Conservation (phyloP, 2,113 vertebrate genomes). For the Sminthopsis crassicaudata region DNA sequence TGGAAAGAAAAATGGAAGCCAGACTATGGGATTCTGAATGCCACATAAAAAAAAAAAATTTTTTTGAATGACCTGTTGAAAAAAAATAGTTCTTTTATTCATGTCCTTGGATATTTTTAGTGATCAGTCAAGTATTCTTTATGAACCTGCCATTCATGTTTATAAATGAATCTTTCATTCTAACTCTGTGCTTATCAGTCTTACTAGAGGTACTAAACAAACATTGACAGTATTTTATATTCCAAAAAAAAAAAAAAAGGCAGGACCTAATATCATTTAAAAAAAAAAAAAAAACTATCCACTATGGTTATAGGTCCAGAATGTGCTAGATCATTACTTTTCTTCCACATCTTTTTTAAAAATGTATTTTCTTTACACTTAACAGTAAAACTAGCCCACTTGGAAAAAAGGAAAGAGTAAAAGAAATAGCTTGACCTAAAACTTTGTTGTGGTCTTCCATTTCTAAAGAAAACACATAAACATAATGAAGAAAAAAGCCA, state of each 20-base stretch:
- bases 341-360: background rate
- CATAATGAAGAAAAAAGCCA: background rate
- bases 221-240: background rate
- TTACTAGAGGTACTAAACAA: background rate
- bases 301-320: background rate
- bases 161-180: background rate
- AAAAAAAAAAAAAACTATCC: background rate
- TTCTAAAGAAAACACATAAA: background rate
- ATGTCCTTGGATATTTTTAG: background rate
- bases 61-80: background rate
- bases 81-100: background rate
- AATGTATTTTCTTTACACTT: background rate
- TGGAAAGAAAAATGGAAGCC: background rate
- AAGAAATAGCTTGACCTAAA: background rate
- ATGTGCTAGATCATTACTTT: background rate
- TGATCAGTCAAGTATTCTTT: background rate
- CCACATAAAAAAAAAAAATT: background rate
- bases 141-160: background rate
- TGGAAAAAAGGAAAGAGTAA: background rate
- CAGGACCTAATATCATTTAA: background rate
- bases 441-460: background rate
- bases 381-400: background rate
- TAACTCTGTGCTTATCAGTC: background rate
- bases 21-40: background rate
- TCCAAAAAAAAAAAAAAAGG: background rate